Conservation (phyloP, 1,140 invertebrate genomes). For the Mylabris phalerata region DNA sequence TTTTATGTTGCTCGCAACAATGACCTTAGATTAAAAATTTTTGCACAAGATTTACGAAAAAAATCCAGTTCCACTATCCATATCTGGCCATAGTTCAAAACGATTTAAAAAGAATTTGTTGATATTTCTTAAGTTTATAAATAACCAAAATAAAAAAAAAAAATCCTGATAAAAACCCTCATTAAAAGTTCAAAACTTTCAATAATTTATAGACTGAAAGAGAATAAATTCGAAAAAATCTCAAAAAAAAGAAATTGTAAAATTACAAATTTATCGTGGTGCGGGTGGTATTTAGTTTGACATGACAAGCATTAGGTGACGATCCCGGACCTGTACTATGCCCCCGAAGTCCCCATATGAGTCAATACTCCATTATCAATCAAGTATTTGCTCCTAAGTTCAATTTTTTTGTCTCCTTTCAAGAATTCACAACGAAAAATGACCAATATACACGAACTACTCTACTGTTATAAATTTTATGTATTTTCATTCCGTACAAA, state of each 20-base stretch:
- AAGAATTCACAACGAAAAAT: too few species aligned
- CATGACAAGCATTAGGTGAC: conserved; percentile 2
- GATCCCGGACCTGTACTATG: conserved; percentile 16
- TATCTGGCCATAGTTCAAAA: background rate
- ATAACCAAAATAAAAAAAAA: background rate
- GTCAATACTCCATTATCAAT: background rate
- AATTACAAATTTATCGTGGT: too few species aligned
- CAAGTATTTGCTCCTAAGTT: too few species aligned
- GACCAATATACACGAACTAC: background rate
- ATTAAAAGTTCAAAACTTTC: too few species aligned
- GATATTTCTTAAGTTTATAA: background rate
- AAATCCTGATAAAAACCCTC: too few species aligned
- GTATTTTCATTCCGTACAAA: background rate
- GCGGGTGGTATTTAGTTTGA: background rate
- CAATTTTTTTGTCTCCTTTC: too few species aligned
- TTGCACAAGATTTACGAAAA: background rate
- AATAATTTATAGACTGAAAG: too few species aligned
- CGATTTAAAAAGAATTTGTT: background rate
- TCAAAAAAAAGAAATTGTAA: too few species aligned
- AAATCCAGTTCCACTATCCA: too few species aligned
- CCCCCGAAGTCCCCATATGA: background rate
- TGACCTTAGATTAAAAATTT: background rate
- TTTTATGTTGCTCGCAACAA: too few species aligned
- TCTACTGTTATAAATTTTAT: conserved; percentile 5
- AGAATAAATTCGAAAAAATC: too few species aligned